phyloP scores from a whole-genome alignment of 2,113 vertebrate genomes.

The Nettapus auritus region DNA sequence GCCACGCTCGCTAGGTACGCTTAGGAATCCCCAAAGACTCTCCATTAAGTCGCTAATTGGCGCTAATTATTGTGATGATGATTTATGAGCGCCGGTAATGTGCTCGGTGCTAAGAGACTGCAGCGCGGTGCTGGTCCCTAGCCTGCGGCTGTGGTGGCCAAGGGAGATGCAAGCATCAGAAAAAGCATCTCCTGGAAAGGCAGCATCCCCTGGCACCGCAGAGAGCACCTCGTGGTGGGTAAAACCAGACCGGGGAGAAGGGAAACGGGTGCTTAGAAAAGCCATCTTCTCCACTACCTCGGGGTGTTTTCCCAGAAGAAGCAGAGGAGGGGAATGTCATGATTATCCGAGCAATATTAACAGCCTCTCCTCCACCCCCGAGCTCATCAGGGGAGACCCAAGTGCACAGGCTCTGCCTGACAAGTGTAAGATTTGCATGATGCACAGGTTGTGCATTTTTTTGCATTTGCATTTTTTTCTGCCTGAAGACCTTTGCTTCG shows the following conservation, averaged over 20 bases:
- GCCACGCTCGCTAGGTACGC: background rate
- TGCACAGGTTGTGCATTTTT: background rate
- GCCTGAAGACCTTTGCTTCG: background rate
- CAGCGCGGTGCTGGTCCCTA: background rate
- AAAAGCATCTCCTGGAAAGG: background rate
- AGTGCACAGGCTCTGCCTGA: background rate
- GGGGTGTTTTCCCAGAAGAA: background rate
- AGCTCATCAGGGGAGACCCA: background rate
- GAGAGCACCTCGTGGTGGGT: fast-evolving
- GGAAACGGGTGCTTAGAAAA: background rate
- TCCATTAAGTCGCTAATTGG: conserved; percentile 60
- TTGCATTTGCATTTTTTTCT: background rate
- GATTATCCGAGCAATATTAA: background rate
- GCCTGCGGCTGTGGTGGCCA: background rate
- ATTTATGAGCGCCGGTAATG: background rate
- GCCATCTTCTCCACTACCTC: fast-evolving
- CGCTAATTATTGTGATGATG: conserved; percentile 40
- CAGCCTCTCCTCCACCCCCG: background rate
- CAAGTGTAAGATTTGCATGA: background rate
- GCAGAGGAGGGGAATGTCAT: background rate
- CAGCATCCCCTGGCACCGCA: fast-evolving
- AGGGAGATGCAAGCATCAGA: background rate
- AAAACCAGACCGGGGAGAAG: background rate
- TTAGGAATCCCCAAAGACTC: conserved; percentile 35
- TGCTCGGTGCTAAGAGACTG: background rate